These are phyloP conservation scores for Leptinotarsa lineolata DNA, from an alignment of 1,140 invertebrate genomes.

Conservation along the genomic window DNA sequence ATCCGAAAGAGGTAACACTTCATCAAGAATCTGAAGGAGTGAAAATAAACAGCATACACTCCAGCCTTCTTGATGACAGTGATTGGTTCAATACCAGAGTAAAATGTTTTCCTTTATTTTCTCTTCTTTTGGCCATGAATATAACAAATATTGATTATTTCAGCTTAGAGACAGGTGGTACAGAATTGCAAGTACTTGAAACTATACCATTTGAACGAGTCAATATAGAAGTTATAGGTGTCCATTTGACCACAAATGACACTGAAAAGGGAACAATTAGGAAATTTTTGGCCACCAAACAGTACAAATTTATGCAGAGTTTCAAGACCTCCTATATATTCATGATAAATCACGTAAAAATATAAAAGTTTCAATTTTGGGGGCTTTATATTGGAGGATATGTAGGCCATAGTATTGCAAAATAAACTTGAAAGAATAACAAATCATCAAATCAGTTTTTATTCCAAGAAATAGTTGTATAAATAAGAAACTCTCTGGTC, in stretches of 20 bases:
- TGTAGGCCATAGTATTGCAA: too few species aligned
- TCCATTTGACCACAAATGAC: slow-evolving; percentile 47
- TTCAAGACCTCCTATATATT: slow-evolving; percentile 51
- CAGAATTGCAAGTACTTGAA: slow-evolving; percentile 63
- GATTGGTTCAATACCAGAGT: slow-evolving; percentile 66
- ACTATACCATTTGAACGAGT: slow-evolving; percentile 61
- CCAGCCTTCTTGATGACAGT: slow-evolving; percentile 60
- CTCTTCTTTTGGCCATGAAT: slow-evolving; percentile 76
- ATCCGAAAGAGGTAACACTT: slow-evolving; percentile 74
- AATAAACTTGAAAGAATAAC: too few species aligned
- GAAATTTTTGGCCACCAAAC: slow-evolving; percentile 51
- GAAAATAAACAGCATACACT: slow-evolving; percentile 53
- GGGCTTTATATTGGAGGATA: too few species aligned
- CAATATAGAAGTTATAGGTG: slow-evolving; percentile 58
- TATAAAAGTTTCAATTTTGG: not conserved
- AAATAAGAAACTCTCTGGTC: too few species aligned
- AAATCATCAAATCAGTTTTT: too few species aligned
- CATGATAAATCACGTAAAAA: slow-evolving; percentile 44
- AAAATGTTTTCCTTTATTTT: slow-evolving; percentile 83
- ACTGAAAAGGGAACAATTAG: slow-evolving; percentile 51
- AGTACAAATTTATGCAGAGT: slow-evolving; percentile 49
- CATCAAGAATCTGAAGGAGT: slow-evolving; percentile 65
- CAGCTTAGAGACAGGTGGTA: slow-evolving; percentile 69
- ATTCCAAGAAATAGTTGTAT: too few species aligned
- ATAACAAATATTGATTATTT: slow-evolving; percentile 72